Base-by-base conservation (phyloP, 1,140 invertebrate genomes). In the Dreissena polymorpha region DNA sequence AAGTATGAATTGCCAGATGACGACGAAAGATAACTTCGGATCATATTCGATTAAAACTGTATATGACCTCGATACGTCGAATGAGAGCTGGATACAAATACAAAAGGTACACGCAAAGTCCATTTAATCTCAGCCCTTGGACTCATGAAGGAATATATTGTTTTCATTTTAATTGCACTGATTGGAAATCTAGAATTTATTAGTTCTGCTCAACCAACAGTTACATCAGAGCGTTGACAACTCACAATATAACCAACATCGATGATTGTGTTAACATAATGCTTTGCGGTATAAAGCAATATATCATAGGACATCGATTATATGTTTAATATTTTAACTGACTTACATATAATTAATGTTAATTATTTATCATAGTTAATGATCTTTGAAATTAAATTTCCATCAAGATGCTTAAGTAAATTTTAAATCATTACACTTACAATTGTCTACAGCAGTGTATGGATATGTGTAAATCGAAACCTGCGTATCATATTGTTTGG, bases 31-130 rank as follows among this genome's bases (percentile, higher is more conserved):
- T 14, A 55, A 72, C 23, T 21, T 55, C 2, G 64, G 67, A 25
- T 23, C 53, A 21, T 75, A 50, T 27, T 51, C 64, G 7, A 65
- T 18, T 53, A 68, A 63, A 16, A 64, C 18, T 25, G 18, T 73
- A 39, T 81, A 79, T 70, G 84, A 81, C n/a, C 16, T 79, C 14
- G 77, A 81, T 23, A 25, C 70, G 23, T 50, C 27, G 39, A 1
- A 10, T 0, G 25, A 64, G 49, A 16, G 67, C 21, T 67, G 63
- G 50, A 74, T 65, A 14, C 67, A 77, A 57, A 81, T 85, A 25
- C 76, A 76, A 71, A 10, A 63, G 73, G 73, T 75, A 75, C 7
- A 14, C 0, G 21, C 14, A 21, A n/a, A 5, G 2, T 2, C 6
- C 2, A 18, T 63, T 18, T 63, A n/a, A 5, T 23, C 10, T 23